phyloP scores from a whole-genome alignment of 2,888 invertebrate species.

The Epistrophella euchroma region DNA sequence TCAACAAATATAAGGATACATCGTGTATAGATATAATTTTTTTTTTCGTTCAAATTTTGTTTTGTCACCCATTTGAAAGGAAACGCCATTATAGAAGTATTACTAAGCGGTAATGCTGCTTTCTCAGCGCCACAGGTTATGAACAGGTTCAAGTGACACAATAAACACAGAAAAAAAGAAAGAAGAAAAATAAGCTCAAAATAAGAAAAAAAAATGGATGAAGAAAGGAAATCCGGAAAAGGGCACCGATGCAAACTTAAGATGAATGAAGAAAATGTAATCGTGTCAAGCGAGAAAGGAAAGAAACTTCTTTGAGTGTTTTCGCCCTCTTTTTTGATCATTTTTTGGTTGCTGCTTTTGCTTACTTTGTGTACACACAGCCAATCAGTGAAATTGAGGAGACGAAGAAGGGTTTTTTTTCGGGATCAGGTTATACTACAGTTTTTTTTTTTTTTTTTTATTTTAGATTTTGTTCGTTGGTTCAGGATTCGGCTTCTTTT shows the following conservation, averaged over 20 bases:
- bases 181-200: conserved; percentile 5
- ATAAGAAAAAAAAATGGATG: neutral
- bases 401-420: conserved; percentile 41
- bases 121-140: conserved; percentile 68
- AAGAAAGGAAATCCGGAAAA: conserved; percentile 53
- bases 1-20: neutral
- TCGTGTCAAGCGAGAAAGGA: conserved; percentile 58
- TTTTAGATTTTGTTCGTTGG: conserved; percentile 11
- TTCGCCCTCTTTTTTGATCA: conserved; percentile 39
- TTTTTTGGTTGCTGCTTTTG: conserved; percentile 42
- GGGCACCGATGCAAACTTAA: conserved; percentile 48
- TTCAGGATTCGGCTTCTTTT: conserved; percentile 22
- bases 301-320: conserved; percentile 49
- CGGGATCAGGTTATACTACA: conserved; percentile 34
- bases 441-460: conserved; percentile 21
- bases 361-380: conserved; percentile 60
- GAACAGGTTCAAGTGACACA: conserved; percentile 74
- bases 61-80: conserved; percentile 72
- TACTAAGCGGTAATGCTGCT: conserved; percentile 73
- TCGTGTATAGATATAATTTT: neutral
- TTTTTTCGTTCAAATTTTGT: conserved; percentile 50
- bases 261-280: conserved; percentile 59
- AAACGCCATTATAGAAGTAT: conserved; percentile 70
- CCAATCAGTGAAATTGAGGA: conserved; percentile 72
- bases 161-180: conserved; percentile 44